These are phyloP conservation scores for Pogonocherus hispidulus DNA, from an alignment of 2,888 invertebrate genomes.

Conservation along the genomic window DNA sequence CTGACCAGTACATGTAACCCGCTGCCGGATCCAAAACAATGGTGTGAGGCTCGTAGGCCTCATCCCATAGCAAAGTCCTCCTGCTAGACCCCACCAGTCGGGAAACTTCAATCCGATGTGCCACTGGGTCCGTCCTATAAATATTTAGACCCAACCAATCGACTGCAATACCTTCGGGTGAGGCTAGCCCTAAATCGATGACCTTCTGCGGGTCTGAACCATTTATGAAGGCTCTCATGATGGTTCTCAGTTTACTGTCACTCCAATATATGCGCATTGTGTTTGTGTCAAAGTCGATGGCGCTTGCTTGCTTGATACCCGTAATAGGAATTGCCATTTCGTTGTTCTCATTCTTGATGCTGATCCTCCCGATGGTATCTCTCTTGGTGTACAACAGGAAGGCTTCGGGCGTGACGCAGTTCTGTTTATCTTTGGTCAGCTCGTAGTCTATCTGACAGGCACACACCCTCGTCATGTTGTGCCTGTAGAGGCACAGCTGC, in stretches of 20 bases:
- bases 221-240: conserved; percentile 89
- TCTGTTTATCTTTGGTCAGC: conserved; percentile 80
- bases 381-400: conserved; percentile 89
- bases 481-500: conserved; percentile 89
- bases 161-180: conserved; percentile 83
- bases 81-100: conserved; percentile 84
- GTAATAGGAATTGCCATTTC: conserved; percentile 82
- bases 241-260: conserved; percentile 85
- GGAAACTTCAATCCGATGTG: conserved; percentile 87
- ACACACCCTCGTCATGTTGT: conserved; percentile 80
- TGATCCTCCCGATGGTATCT: conserved; percentile 87
- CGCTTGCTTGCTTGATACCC: conserved; percentile 88
- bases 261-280: conserved; percentile 93
- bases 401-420: conserved; percentile 89
- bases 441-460: conserved; percentile 91
- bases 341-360: conserved; percentile 85
- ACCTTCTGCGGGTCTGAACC: conserved; percentile 89
- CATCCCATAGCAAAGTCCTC: conserved; percentile 85
- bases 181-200: conserved; percentile 82
- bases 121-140: conserved; percentile 90
- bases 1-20: conserved; percentile 92
- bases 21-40: conserved; percentile 85
- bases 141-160: conserved; percentile 92
- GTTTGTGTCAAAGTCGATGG: conserved; percentile 87
- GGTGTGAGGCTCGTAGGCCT: conserved; percentile 85